These are phyloP conservation scores for Heliconius sara DNA, from an alignment of 2,888 invertebrate species.

Conservation along the genomic window DNA sequence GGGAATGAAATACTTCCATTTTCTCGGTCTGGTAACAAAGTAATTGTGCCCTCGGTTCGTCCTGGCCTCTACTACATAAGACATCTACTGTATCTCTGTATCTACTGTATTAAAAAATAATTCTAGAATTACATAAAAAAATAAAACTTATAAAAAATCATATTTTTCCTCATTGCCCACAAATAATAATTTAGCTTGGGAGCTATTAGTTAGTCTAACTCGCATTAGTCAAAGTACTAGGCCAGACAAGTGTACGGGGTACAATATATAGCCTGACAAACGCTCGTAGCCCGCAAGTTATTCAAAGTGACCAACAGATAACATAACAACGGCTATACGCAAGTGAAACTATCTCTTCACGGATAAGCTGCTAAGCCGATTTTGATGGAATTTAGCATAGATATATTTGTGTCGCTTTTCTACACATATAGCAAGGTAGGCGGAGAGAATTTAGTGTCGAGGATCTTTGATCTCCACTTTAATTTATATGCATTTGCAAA, in stretches of 20 bases:
- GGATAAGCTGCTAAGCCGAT: neutral
- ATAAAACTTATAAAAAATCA: neutral
- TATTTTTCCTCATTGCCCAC: neutral
- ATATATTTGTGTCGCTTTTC: neutral
- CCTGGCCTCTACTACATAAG: no score
- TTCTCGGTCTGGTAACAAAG: no score
- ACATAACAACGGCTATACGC: neutral
- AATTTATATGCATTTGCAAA: no score
- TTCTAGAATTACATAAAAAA: no score
- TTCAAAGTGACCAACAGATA: neutral
- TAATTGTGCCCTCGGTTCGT: no score
- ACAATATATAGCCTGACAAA: neutral
- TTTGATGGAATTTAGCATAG: neutral
- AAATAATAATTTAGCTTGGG: neutral
- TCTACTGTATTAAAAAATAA: no score
- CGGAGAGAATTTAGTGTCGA: no score
- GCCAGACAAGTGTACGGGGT: neutral
- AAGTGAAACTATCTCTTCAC: neutral
- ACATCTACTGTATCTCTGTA: no score
- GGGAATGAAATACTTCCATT: no score
- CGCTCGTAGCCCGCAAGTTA: constrained; percentile 6
- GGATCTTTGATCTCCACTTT: no score
- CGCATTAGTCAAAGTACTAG: neutral
- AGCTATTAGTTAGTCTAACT: constrained; percentile 5
- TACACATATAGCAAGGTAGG: no score